These are phyloP conservation scores for Archivesica marissinica DNA, from an alignment of 1,140 invertebrate species.

Conservation along the genomic window DNA sequence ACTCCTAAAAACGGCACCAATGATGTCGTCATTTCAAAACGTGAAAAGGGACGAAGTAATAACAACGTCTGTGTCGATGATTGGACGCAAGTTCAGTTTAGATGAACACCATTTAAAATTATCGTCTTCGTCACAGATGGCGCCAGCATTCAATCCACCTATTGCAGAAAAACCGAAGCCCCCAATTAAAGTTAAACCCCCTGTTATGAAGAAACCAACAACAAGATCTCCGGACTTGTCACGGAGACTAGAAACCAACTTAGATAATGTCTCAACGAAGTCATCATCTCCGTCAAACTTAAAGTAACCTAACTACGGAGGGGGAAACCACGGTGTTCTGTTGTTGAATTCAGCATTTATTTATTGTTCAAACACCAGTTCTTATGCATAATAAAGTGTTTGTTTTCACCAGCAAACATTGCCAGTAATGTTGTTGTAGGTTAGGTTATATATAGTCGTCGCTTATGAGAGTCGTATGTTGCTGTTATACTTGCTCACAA, in stretches of 20 bases:
- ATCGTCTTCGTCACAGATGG: background rate
- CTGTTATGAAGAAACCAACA: constrained; percentile 89
- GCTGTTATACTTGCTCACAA: too few species aligned
- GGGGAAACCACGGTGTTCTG: background rate
- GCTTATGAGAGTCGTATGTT: too few species aligned
- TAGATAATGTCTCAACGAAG: constrained; percentile 47
- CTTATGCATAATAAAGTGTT: constrained; percentile 2
- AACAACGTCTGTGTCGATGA: background rate
- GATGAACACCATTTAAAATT: constrained; percentile 56
- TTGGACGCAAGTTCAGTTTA: constrained; percentile 46
- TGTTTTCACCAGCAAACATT: too few species aligned
- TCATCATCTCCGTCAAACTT: constrained; percentile 47
- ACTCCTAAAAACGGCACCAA: constrained; percentile 31
- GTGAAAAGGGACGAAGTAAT: constrained; percentile 11
- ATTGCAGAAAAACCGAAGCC: constrained; percentile 87
- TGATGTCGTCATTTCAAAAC: constrained; percentile 47
- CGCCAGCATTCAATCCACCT: constrained; percentile 64
- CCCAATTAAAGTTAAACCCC: constrained; percentile 90
- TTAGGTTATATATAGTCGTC: too few species aligned
- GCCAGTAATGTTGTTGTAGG: too few species aligned
- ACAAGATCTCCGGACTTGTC: constrained; percentile 71
- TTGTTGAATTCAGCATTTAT: constrained; percentile 24
- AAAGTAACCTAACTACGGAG: constrained; percentile 1
- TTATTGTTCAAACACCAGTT: background rate
- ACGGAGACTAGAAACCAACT: constrained; percentile 57